Base-by-base conservation (phyloP, 2,888 invertebrate species). In the Athalia cordata region DNA sequence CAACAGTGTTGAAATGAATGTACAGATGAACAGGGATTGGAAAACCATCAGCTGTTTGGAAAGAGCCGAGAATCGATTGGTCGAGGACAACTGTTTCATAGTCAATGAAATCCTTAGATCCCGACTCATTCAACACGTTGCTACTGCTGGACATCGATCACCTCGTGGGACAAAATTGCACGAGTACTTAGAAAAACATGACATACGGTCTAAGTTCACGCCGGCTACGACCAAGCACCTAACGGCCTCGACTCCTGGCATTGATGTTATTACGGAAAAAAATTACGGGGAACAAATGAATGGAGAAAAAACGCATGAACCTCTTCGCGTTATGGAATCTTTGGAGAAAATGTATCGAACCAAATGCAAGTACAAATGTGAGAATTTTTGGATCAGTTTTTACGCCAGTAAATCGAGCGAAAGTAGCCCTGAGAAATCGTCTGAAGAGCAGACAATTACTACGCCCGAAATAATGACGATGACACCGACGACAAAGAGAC, bases 301-400 rank as follows among this genome's bases (percentile, higher is more conserved):
- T 43, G 9, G 13, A 59, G 13, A 45, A 15, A 50, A 5, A 45
- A 77, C 15, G 11, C 59, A 52, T 13, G 62, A 72, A 57, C 11
- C 59, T n/a, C 4, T 72, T 11, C 57, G 72, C 9, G 59, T 47
- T 13, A 57, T 57, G 13, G 59, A 9, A 6, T 13, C 13, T 11
- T n/a, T 57, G 3, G 72, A 72, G 45, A 11, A 7, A n/a, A 59
- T 72, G 15, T 72, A 59, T 43, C 43, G 76, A 6, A 65, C 77
- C 5, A 74, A 80, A 5, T 83, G 83, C 75, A 76, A 78, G 13
- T 57, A 13, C 4, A 77, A 75, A 3, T 82, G 81, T 57, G 76
- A 45, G 43, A 64, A 79, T 13, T 82, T 80, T 79, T 82, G 79
- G 77, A 80, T 80, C 72, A 81, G 72, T 50, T 70, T 78, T 47